phyloP scores from a whole-genome alignment of 2,888 invertebrate species.

The Oeneis ivallda region DNA sequence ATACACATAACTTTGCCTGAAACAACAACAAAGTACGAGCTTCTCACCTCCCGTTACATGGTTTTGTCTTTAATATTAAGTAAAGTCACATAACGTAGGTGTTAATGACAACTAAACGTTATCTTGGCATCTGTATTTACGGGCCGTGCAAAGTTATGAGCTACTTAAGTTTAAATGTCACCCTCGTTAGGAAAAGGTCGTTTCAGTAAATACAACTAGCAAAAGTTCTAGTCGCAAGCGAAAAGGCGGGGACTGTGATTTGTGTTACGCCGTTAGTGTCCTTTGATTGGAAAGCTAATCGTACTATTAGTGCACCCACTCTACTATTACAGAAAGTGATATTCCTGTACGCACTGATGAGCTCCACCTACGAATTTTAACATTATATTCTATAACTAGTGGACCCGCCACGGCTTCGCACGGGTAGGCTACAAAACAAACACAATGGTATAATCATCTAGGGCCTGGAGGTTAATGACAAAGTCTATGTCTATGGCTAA shows the following conservation, averaged over 20 bases:
- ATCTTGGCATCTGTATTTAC: constrained; percentile 44
- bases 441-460: no score
- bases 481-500: no score
- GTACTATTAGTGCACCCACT: not conserved
- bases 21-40: constrained; percentile 20
- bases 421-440: no score
- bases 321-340: not conserved
- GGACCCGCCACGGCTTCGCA: no score
- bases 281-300: not conserved
- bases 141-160: constrained; percentile 44
- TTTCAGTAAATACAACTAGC: constrained; percentile 18
- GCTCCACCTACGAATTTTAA: no score
- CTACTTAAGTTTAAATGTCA: constrained; percentile 55
- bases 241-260: constrained; percentile 6
- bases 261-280: not conserved
- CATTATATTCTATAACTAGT: no score
- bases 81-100: constrained; percentile 30
- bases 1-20: constrained; percentile 3
- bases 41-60: constrained; percentile 13
- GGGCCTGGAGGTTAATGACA: no score
- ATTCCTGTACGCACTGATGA: no score
- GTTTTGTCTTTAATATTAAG: constrained; percentile 23
- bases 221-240: constrained; percentile 1
- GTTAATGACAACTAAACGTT: constrained; percentile 49
- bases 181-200: constrained; percentile 54